Base-by-base conservation (phyloP, 2,113 vertebrate species). In the Eonycteris spelaea region DNA sequence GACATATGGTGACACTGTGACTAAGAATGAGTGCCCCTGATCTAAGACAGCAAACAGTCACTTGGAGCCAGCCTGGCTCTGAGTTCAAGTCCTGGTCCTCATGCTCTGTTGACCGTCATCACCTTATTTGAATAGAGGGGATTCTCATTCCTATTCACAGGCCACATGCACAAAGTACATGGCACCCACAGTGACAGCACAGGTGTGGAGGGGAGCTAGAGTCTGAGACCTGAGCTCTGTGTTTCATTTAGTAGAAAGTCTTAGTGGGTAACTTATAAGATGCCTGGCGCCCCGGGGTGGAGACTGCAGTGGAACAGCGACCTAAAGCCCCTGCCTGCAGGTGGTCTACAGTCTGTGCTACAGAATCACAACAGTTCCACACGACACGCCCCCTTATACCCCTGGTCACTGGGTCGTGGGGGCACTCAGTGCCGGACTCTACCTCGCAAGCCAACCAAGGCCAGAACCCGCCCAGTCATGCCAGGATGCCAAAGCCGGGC, bases 351-450 rank as follows among this genome's bases (percentile, higher is more conserved):
- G 0, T 59, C 40, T n/a, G 8, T 5, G 2, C 48, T 5, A 40
- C 1, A n/a, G 14, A 68, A 40, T 22, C 63, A 7, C 10, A 19
- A 33, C 40, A 30, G 33, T 45, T 26, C 30, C 55, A 51, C 12
- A 2, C n/a, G 33, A 21, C 35, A 14, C 0, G 22, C 33, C 28
- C 18, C 26, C 14, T 14, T 2, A 3, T 33, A 22, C 43, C 53
- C 19, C 35, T 55, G 26, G 63, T 16, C 43, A 30, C 83, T 28
- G 12, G 7, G 53, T n/a, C 82, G 4, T 13, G 21, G 12, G 5
- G 68, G n/a, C 24, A 22, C 3, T 28, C 1, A 2, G 24, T 4
- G 33, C 43, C 30, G 68, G 55, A 15, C 33, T 30, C 59, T 33
- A 7, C 59, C 61, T 26, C 71, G 6, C 40, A 6, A 57, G 63